Evolutionary conservation across 2,888 invertebrate genomes (phyloP), one percentile per base, ranked within the genome.

Genomic region (Actias luna): DNA sequence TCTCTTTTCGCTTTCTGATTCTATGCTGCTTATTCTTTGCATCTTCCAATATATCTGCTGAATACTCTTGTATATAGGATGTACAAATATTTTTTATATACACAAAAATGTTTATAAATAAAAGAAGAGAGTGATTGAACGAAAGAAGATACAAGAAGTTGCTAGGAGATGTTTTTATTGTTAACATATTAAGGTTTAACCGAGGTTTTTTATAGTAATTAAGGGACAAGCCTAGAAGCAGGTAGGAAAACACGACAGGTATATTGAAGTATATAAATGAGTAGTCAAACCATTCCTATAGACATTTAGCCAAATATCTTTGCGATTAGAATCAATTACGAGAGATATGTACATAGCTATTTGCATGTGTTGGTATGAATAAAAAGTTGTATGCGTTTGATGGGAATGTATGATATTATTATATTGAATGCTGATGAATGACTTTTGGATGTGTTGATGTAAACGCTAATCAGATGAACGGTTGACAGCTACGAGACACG

Each of bases 401-500:
- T 4, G 12, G 25, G 25, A 25, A 50, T 50, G 22, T 25, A 25
- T 25, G 22, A 25, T 25, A 7, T 50, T 50, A 50, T 50, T 22
- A 42, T 50, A 50, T 50, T 50, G 46, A 50, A 25, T 0, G 14
- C 8, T 50, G 7, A 46, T 22, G 22, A 46, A 0, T 46, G 46
- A 46, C 7, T 5, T 7, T 22, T 33, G 33, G 3, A 42, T 12
- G 29, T 55, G 29, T 1, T n/a, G 55, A 29, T 55, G 14, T 31
- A 29, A 42, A 14, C 12, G 36, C 14, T 63, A 61, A 63, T 50
- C 14, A 7, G 25, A 35, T 8, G n/a, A 27, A 7, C 27, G 10
- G n/a, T 75, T 83, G 84, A 66, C 84, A 94, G 93, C 73, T 93
- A 94, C 82, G 94, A 94, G 78, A 93, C 93, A 1, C 86, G 93